Percentiles rank a stretch among this genome's conserved stretches.
Conservation (phyloP, 92 coral and sea anemone genomes). For the Nematostella vectensis region DNA sequence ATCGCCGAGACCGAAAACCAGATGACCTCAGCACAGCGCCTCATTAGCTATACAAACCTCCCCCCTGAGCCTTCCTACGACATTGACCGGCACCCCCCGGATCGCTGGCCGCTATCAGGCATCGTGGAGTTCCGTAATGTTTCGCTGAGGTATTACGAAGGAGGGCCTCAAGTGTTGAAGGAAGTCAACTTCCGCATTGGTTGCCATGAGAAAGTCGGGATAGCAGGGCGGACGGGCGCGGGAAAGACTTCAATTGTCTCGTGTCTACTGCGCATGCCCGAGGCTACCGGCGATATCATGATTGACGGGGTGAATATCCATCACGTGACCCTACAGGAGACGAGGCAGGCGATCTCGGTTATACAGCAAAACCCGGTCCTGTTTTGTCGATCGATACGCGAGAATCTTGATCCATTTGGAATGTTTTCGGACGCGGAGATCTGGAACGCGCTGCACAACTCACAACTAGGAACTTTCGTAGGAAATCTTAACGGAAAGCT, state of each 20-base stretch:
- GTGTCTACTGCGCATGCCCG: conserved; percentile 1
- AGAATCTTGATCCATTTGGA: not conserved
- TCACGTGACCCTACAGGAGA: not conserved
- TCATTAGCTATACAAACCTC: not conserved
- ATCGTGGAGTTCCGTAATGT: not conserved
- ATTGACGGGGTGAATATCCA: not conserved
- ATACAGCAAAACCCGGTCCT: not conserved
- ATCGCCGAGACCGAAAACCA: conserved; percentile 5
- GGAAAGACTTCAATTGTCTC: not conserved
- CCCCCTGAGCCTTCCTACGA: not conserved
- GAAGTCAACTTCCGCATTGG: not conserved
- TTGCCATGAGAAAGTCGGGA: not conserved
- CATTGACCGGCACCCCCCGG: not conserved
- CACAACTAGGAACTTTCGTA: not conserved
- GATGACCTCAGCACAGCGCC: conserved; percentile 8
- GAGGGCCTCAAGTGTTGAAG: not conserved
- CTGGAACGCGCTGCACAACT: not conserved
- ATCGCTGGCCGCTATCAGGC: not conserved
- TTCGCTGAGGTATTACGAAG: not conserved
- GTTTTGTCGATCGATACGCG: not conserved
- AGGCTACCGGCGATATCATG: not conserved
- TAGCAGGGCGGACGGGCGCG: not conserved
- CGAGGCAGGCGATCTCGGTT: not conserved
- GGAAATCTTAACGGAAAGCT: not conserved
- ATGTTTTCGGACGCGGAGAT: not conserved